Percentiles rank a stretch among this genome's conserved stretches.
phyloP scores from a whole-genome alignment of 1,140 invertebrate genomes.

The Lutraria rhynchaena region DNA sequence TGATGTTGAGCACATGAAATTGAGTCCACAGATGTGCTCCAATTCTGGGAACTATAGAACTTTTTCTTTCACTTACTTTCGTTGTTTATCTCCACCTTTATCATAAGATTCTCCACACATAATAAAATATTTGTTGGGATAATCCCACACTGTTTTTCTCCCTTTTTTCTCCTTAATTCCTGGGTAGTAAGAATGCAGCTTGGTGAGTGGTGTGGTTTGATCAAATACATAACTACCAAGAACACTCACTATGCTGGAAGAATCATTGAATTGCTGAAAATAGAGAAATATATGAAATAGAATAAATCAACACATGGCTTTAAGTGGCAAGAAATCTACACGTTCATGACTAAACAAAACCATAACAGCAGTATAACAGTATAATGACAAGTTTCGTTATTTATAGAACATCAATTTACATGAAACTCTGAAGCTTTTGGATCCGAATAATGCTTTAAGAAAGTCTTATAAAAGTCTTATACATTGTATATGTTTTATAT shows the following conservation, averaged over 20 bases:
- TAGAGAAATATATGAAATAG: not conserved
- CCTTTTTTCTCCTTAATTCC: conserved; percentile 83
- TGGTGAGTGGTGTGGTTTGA: conserved; percentile 85
- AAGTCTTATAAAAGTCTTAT: too few species aligned
- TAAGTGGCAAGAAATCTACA: too few species aligned
- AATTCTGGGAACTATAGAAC: conserved; percentile 5
- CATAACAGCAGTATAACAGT: too few species aligned
- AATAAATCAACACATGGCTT: too few species aligned
- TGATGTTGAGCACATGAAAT: too few species aligned
- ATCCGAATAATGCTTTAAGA: too few species aligned
- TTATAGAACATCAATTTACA: too few species aligned
- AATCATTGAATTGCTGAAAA: conserved; percentile 93
- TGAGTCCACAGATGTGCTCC: too few species aligned
- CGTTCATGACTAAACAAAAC: too few species aligned
- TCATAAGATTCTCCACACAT: conserved; percentile 88
- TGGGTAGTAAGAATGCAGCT: conserved; percentile 93
- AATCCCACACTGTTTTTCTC: conserved; percentile 80
- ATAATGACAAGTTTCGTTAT: too few species aligned
- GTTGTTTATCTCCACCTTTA: conserved; percentile 53
- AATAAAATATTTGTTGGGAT: conserved; percentile 97
- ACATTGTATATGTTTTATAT: too few species aligned
- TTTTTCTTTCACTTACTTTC: conserved; percentile 64
- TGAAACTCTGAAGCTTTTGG: too few species aligned
- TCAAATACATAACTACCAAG: conserved; percentile 91
- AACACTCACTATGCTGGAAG: conserved; percentile 95